These are phyloP conservation scores for Linyphia triangularis DNA, from an alignment of 2,888 invertebrate genomes.

Conservation along the genomic window DNA sequence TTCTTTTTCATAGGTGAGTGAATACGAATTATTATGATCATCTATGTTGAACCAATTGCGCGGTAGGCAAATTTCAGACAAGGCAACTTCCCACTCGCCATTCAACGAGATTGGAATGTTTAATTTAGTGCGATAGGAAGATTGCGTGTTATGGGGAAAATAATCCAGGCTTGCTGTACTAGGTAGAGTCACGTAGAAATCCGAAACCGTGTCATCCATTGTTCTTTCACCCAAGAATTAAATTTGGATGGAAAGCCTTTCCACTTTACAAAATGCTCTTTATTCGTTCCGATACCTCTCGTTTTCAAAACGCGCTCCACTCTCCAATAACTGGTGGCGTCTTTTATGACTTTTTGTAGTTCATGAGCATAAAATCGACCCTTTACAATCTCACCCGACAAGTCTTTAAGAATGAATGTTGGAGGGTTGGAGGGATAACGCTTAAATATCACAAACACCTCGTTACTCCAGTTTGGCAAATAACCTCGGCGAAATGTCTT, in stretches of 20 bases:
- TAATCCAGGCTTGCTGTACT: constrained; percentile 77
- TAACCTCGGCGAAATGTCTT: constrained; percentile 49
- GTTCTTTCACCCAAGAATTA: constrained; percentile 47
- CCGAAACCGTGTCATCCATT: constrained; percentile 10
- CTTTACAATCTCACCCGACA: neutral
- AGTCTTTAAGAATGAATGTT: constrained; percentile 28
- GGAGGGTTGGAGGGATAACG: neutral
- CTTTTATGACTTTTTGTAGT: constrained; percentile 45
- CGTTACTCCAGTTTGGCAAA: constrained; percentile 48
- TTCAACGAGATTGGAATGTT: constrained; percentile 71
- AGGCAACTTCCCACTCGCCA: constrained; percentile 77
- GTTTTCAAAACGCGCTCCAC: constrained; percentile 51
- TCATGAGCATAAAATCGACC: constrained; percentile 51
- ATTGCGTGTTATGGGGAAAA: constrained; percentile 77
- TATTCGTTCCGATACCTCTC: neutral
- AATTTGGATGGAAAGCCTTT: constrained; percentile 19
- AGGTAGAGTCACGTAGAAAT: constrained; percentile 76
- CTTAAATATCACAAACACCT: constrained; percentile 37
- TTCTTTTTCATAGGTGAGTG: neutral
- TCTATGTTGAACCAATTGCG: constrained; percentile 46
- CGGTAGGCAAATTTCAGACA: constrained; percentile 76
- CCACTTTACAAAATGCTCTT: constrained; percentile 62
- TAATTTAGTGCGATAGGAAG: constrained; percentile 77
- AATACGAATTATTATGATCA: constrained; percentile 10
- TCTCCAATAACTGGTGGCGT: neutral